Evolutionary conservation across 2,113 vertebrate species (phyloP).

Genomic region (Etheostoma cragini): DNA sequence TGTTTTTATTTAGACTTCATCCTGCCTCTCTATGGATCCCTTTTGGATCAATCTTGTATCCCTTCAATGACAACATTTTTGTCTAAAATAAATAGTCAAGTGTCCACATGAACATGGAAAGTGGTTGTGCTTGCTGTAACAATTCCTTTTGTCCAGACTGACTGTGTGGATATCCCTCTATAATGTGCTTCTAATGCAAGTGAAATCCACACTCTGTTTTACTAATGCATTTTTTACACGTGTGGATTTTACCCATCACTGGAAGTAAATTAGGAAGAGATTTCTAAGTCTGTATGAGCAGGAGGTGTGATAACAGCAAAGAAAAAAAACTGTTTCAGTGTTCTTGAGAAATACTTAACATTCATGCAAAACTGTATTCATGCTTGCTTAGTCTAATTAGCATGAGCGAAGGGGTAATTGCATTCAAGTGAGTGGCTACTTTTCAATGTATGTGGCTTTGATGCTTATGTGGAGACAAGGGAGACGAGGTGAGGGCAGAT

Average conservation of each 20-base stretch:
- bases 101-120: not conserved
- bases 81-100: not conserved
- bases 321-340: not conserved
- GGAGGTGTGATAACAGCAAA: not conserved
- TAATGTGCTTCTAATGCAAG: no score
- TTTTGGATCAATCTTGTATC: not conserved
- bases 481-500: constrained; percentile 32
- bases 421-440: constrained; percentile 49
- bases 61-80: not conserved
- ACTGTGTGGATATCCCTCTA: no score
- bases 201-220: no score
- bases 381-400: constrained; percentile 1
- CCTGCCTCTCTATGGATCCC: not conserved
- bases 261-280: not conserved
- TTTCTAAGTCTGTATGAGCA: not conserved
- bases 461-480: constrained; percentile 32
- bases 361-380: not conserved
- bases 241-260: not conserved
- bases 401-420: constrained; percentile 28
- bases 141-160: no score
- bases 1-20: not conserved
- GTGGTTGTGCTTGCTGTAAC: not conserved
- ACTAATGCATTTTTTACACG: no score
- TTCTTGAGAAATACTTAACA: not conserved
- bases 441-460: constrained; percentile 70